phyloP scores from a whole-genome alignment of 2,113 vertebrate species.

The Acanthochromis polyacanthus region DNA sequence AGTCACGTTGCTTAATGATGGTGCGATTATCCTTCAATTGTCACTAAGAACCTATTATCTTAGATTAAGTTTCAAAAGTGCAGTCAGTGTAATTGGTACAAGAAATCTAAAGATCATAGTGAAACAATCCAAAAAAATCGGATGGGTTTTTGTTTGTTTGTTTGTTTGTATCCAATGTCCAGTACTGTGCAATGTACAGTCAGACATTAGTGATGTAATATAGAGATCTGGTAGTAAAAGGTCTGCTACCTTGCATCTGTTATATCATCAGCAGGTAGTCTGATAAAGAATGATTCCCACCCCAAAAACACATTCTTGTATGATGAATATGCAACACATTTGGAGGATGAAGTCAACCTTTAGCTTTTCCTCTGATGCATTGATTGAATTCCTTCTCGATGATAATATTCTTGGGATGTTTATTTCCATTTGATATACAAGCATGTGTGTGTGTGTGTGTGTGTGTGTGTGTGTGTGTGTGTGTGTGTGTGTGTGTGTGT shows the following conservation, averaged over 20 bases:
- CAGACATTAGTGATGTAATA: not conserved
- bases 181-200: not conserved
- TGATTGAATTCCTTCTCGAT: not conserved
- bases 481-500: too few species aligned
- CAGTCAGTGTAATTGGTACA: too few species aligned
- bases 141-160: too few species aligned
- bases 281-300: slow-evolving; percentile 20
- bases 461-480: too few species aligned
- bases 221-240: not conserved
- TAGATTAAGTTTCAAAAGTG: too few species aligned
- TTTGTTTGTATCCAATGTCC: too few species aligned
- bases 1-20: too few species aligned
- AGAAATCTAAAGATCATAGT: too few species aligned
- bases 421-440: not conserved
- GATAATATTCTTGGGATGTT: slow-evolving; percentile 6
- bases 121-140: too few species aligned
- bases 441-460: slow-evolving; percentile 5
- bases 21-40: too few species aligned
- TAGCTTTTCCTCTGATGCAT: not conserved
- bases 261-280: not conserved
- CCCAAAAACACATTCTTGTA: slow-evolving; percentile 31
- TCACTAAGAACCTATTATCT: too few species aligned
- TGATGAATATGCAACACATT: slow-evolving; percentile 17
- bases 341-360: slow-evolving; percentile 8
- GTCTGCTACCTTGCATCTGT: not conserved